phyloP scores from a whole-genome alignment of 2,113 vertebrate genomes.

The Procavia capensis region DNA sequence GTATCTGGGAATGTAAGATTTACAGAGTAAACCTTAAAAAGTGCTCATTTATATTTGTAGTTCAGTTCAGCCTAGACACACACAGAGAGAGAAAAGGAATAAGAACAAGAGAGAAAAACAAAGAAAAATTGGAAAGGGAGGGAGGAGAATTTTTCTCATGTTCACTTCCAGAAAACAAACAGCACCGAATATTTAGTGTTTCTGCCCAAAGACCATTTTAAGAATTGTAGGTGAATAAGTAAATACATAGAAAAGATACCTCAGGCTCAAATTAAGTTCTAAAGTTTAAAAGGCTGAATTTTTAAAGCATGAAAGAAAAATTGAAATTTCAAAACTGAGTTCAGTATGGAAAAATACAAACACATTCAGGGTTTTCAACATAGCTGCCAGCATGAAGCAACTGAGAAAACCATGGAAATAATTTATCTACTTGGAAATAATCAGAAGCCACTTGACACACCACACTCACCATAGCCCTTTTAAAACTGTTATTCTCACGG shows the following conservation, averaged over 20 bases:
- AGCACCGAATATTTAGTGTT: neutral
- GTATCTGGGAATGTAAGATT: neutral
- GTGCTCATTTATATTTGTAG: neutral
- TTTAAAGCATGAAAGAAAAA: neutral
- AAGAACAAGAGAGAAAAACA: neutral
- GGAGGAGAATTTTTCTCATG: neutral
- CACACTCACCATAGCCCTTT: neutral
- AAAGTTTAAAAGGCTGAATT: neutral
- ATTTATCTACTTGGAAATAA: neutral
- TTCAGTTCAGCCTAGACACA: neutral
- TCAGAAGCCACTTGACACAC: neutral
- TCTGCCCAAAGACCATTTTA: neutral
- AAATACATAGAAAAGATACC: neutral
- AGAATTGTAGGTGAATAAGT: neutral
- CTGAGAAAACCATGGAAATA: neutral
- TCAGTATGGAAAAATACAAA: slow-evolving; percentile 47
- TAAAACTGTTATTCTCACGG: neutral
- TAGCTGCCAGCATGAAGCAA: neutral
- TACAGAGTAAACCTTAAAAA: neutral
- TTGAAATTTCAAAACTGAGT: neutral
- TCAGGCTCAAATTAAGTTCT: neutral
- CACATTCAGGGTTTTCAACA: neutral
- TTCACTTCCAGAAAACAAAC: neutral
- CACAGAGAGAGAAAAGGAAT: too few relatives aligned
- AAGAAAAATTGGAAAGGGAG: neutral